A percentile compares a stretch with the other conserved stretches of the same genome.
Conservation (phyloP, 2,797 vertebrate species). For the Phalloptychus januarius region DNA sequence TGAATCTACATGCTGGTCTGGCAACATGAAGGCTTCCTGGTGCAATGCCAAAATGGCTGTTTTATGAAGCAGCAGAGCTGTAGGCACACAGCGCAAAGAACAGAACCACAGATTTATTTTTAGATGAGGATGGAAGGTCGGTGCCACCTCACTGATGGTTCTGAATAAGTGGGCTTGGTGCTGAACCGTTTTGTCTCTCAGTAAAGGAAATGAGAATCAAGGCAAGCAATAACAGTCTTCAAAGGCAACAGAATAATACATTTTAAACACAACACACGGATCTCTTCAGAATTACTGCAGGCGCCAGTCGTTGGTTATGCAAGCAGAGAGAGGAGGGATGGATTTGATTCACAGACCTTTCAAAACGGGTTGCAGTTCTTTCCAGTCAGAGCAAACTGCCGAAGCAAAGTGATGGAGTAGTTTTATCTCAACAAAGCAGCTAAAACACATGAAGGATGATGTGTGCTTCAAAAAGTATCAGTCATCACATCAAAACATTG, state of each 20-base stretch:
- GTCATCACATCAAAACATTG: conserved; percentile 6
- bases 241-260: conserved; percentile 38
- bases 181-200: not conserved
- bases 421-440: not conserved
- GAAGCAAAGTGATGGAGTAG: not conserved
- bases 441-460: not conserved
- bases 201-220: conserved; percentile 4
- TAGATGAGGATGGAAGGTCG: conserved; percentile 29
- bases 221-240: conserved; percentile 25
- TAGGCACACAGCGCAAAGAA: conserved; percentile 35
- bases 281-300: conserved; percentile 46
- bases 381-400: conserved; percentile 40
- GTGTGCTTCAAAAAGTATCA: not conserved
- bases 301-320: conserved; percentile 58
- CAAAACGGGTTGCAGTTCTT: conserved; percentile 37
- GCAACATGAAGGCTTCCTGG: conserved; percentile 46
- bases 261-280: conserved; percentile 57
- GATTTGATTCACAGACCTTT: conserved; percentile 62
- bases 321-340: conserved; percentile 56
- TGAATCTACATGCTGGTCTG: conserved; percentile 47
- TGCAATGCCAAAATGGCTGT: conserved; percentile 50
- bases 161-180: conserved; percentile 18
- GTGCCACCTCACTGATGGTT: conserved; percentile 20
- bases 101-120: conserved; percentile 46
- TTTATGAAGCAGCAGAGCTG: conserved; percentile 49